A percentile compares a stretch with the other conserved stretches of the same genome.
Conservation (phyloP, 1,140 invertebrate genomes). For the Linepithema humile region DNA sequence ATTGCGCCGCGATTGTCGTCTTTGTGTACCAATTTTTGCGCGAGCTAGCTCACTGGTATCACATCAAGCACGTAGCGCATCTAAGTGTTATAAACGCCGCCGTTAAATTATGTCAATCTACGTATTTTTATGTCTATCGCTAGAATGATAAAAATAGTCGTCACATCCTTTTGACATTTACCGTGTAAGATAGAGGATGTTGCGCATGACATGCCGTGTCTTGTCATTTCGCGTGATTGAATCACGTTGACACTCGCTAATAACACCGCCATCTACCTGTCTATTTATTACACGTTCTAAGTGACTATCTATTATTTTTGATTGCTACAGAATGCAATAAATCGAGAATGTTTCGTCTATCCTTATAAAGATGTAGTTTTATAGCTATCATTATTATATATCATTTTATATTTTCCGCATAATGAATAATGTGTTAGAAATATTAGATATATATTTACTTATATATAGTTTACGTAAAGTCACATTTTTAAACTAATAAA, state of each 20-base stretch:
- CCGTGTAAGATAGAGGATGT: slow-evolving; percentile 49
- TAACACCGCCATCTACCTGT: neutral
- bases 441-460: too few species aligned
- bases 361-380: neutral
- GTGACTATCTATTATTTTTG: neutral
- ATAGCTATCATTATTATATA: too few species aligned
- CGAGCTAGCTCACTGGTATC: neutral
- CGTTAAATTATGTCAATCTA: slow-evolving; percentile 45
- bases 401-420: too few species aligned
- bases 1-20: slow-evolving; percentile 20
- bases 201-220: slow-evolving; percentile 31
- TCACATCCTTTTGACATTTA: slow-evolving; percentile 39
- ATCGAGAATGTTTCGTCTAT: neutral
- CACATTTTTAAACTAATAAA: too few species aligned
- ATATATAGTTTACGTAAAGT: too few species aligned
- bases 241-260: slow-evolving; percentile 33
- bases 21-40: neutral
- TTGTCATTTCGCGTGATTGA: slow-evolving; percentile 21
- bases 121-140: slow-evolving; percentile 42
- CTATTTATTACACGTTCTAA: neutral
- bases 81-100: slow-evolving; percentile 19
- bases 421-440: too few species aligned
- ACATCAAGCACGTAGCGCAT: slow-evolving; percentile 1
- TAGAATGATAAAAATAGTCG: slow-evolving; percentile 23
- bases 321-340: neutral